Evolutionary conservation across 2,888 invertebrate species (phyloP).

Genomic region (Sepioteuthis lessoniana): DNA sequence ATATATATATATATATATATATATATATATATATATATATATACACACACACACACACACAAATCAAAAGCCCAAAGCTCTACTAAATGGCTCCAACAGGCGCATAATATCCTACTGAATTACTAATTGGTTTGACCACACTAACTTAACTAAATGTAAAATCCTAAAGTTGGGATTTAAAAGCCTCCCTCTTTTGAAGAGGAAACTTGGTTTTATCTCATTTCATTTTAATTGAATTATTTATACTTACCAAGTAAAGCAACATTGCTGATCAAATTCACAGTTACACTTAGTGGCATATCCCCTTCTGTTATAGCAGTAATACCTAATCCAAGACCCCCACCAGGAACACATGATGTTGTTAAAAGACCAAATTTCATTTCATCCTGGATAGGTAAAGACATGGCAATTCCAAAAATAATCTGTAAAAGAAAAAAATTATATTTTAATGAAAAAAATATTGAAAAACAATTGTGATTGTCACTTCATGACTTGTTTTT

Average conservation of each 20-base stretch:
- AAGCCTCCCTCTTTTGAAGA: not conserved
- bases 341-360: slow-evolving; percentile 73
- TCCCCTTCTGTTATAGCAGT: slow-evolving; percentile 71
- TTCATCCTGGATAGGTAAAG: slow-evolving; percentile 66
- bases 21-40: too few relatives aligned
- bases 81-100: too few relatives aligned
- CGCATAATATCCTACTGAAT: not conserved
- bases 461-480: not conserved
- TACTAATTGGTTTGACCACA: not conserved
- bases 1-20: too few relatives aligned
- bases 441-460: not conserved
- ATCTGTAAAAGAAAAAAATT: slow-evolving; percentile 60
- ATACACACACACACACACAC: too few relatives aligned
- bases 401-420: slow-evolving; percentile 69
- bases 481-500: too few relatives aligned
- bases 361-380: slow-evolving; percentile 71
- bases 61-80: too few relatives aligned
- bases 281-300: slow-evolving; percentile 69
- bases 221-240: not conserved
- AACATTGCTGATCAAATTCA: slow-evolving; percentile 70
- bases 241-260: slow-evolving; percentile 69
- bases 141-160: not conserved
- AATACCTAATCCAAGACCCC: slow-evolving; percentile 73
- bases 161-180: not conserved
- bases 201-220: not conserved